Percentiles rank a stretch among this genome's conserved stretches.
Conservation (phyloP, 53 echinoderm and acorn worm species). For the Patiria pectinifera region DNA sequence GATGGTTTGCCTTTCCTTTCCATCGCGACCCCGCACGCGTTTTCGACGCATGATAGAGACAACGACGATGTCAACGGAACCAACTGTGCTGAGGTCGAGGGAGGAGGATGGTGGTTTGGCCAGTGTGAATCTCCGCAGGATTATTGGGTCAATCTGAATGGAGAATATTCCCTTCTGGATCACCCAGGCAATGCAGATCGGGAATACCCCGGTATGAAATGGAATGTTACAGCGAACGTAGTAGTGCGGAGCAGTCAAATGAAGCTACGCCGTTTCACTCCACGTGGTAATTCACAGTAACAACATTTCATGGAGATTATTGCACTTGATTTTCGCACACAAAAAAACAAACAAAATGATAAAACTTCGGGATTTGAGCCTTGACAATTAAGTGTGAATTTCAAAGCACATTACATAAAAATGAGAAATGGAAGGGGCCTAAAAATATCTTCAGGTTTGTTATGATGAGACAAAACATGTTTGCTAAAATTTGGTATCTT, state of each 20-base stretch:
- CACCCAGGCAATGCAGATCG: neutral
- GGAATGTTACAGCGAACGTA: neutral
- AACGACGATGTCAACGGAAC: neutral
- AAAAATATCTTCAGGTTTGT: too few species aligned
- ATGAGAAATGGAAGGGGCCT: too few species aligned
- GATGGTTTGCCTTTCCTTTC: neutral
- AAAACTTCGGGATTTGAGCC: too few species aligned
- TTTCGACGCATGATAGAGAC: neutral
- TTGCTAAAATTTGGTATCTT: too few species aligned
- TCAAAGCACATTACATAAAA: too few species aligned
- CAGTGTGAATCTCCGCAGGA: neutral
- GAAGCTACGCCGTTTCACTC: neutral
- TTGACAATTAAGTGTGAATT: too few species aligned
- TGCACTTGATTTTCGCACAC: too few species aligned
- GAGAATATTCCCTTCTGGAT: neutral
- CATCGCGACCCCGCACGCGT: neutral
- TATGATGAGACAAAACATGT: too few species aligned
- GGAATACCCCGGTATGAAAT: neutral
- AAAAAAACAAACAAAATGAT: neutral
- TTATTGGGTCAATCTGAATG: neutral
- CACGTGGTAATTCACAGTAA: neutral
- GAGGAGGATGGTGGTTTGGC: neutral
- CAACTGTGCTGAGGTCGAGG: neutral
- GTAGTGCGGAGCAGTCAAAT: neutral
- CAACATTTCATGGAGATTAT: neutral